Base-by-base conservation (phyloP, 2,888 invertebrate genomes). In the Trypoxylon attenuatum region DNA sequence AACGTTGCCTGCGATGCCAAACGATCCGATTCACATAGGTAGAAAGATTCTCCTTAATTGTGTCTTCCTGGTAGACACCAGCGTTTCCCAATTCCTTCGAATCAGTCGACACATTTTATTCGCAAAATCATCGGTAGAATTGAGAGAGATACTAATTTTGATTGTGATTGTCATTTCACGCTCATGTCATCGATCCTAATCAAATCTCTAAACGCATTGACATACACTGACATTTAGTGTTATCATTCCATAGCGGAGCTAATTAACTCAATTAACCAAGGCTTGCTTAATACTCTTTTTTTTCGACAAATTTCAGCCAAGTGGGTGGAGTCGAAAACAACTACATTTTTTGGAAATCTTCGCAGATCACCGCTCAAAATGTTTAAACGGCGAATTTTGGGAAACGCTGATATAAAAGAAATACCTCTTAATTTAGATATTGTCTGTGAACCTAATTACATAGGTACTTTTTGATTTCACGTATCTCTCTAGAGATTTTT, bases 1-100 rank as follows among this genome's bases (percentile, higher is more conserved):
- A 87, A 90, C 91, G 82, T 84, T 93, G 52, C 88, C 89, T 2
- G 88, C 90, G 54, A 89, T 91, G 86, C 89, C 90, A 41, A 89
- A 90, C 73, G 89, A 91, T 79, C 88, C 91, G 23, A 90, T 90
- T 27, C 89, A 90, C 71, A 88, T 88, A 21, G 90, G 89, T 74
- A 87, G 84, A 13, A 1, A 33, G 10, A 33, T 13, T 1, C n/a
- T n/a, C n/a, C n/a, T n/a, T n/a, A n/a, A n/a, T n/a, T n/a, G n/a
- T n/a, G n/a, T n/a, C n/a, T n/a, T n/a, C n/a, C n/a, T 29, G 10
- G 6, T 13, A 19, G 27, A 46, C 22, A 41, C 15, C 61, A 60
- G 67, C 59, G 59, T 66, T 60, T 66, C 51, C 55, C 66, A 67
- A 47, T 29, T 19, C 39, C 18, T 15, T 57, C 57, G 29, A 38